Base-by-base conservation (phyloP, 37 sponge, comb jelly and placozoan species). In the Eunapius fragilis region DNA sequence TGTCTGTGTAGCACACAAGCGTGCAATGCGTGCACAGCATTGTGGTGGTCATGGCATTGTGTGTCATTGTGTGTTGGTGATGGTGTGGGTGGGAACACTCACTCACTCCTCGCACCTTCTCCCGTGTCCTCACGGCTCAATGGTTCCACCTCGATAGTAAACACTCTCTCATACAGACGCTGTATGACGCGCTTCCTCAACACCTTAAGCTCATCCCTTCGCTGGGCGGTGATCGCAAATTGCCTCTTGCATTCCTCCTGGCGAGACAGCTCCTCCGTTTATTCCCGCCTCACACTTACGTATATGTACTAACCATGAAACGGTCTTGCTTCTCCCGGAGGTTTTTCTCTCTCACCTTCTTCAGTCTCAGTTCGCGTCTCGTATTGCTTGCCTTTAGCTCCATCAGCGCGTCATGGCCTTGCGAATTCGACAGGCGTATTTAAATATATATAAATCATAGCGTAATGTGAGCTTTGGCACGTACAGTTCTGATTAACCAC, bases 131-230 rank as follows among this genome's bases (percentile, higher is more conserved):
- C 72, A 2, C 25, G 32, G 77, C 87, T 91, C 31, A 91, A 70
- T 72, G 87, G 68, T 28, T 86, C 82, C 30, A 91, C 91, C 48
- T 91, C 87, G 2, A 91, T 78, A 11, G 87, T 83, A 70, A 87
- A 91, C 24, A 91, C 48, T 14, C 23, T 48, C 12, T 31, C 32
- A 13, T 37, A 78, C 13, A 77, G 41, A 12, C 76, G 70, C n/a
- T 25, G 67, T 24, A 91, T 69, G 22, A 79, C 69, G 50, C 33
- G 23, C 69, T 35, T 34, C 28, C 80, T 80, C 34, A 35, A 25
- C 35, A 11, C 27, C 67, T 80, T 27, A n/a, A 87, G 74, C 80
- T 79, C 31, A 11, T 30, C 22, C 25, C 26, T 23, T 32, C 25
- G 37, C 23, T 37, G 24, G 2, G 10, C 27, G 37, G 31, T 47